Evolutionary conservation across 2,888 invertebrate genomes (phyloP).

Genomic region (Nephrotoma guestfalica): DNA sequence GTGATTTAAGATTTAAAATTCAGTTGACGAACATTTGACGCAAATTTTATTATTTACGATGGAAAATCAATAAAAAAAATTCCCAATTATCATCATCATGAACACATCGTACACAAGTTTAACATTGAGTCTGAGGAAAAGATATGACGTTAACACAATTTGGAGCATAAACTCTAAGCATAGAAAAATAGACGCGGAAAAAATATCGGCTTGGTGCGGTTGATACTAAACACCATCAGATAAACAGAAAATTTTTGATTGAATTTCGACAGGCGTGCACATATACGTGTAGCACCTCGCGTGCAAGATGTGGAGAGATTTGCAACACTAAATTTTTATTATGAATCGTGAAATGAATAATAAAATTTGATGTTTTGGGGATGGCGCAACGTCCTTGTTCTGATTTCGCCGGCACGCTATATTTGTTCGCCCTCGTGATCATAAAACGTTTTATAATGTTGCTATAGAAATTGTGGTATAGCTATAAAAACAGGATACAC

Average conservation of each 20-base stretch:
- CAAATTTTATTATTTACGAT: no score
- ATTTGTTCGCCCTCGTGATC: not conserved
- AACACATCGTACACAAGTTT: not conserved
- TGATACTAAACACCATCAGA: not conserved
- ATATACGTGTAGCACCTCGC: not conserved
- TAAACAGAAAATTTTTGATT: not conserved
- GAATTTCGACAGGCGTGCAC: not conserved
- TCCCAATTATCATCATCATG: not conserved
- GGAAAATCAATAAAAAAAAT: no score
- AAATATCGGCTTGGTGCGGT: not conserved
- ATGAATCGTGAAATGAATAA: not conserved
- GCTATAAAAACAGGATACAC: not conserved
- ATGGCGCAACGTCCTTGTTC: not conserved
- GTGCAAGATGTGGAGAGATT: not conserved
- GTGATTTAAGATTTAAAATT: no score
- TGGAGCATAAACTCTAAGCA: not conserved
- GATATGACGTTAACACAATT: not conserved
- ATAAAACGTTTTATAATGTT: not conserved
- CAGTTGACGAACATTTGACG: no score
- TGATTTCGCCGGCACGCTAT: not conserved
- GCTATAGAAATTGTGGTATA: not conserved
- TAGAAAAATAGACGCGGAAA: not conserved
- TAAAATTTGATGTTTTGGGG: not conserved
- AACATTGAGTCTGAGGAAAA: not conserved
- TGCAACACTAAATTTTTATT: not conserved